Evolutionary conservation across 2,888 invertebrate species (phyloP), one percentile per base, ranked within the genome.

Genomic region (Andrena marginata): DNA sequence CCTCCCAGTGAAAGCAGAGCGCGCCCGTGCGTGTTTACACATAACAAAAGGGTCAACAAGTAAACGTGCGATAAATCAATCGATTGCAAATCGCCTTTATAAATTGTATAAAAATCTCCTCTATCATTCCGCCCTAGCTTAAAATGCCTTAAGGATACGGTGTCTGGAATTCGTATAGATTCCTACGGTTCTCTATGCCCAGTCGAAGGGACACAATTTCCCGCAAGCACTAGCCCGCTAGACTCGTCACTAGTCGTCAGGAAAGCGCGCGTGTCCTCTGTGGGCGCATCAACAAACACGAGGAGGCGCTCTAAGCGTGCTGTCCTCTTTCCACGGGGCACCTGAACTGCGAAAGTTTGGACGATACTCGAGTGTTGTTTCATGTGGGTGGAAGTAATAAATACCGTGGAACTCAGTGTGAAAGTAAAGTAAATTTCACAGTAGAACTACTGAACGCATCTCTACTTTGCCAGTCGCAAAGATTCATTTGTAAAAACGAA

Each of bases 31-130:
- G 62, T 70, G 74, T 83, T 69, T 62, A 33, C 48, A 48, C 64
- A 68, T 69, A 87, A 87, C 81, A 74, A 72, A 86, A 89, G 51
- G 74, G n/a, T 69, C 75, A 83, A 74, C 84, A 80, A 87, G 85
- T 73, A 82, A 87, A 90, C 80, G 74, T 86, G 86, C 85, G 83
- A 86, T 82, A 89, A 90, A 88, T 85, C 70, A 90, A 89, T 89
- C 78, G 85, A 80, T 81, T 80, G 85, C 87, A 78, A 87, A 86
- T 89, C 82, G 83, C 86, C 85, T 89, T 51, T 89, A 90, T 87
- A 90, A 90, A 90, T 90, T 85, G 90, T 90, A 90, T 90, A 89
- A 90, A 90, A 90, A 90, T 90, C 78, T 78, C 68, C 78, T 89
- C 83, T 84, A 81, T 87, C 81, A 51, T 51, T 51, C 80, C 42